Evolutionary conservation across 2,113 vertebrate genomes (phyloP).

Genomic region (Takifugu bimaculatus): DNA sequence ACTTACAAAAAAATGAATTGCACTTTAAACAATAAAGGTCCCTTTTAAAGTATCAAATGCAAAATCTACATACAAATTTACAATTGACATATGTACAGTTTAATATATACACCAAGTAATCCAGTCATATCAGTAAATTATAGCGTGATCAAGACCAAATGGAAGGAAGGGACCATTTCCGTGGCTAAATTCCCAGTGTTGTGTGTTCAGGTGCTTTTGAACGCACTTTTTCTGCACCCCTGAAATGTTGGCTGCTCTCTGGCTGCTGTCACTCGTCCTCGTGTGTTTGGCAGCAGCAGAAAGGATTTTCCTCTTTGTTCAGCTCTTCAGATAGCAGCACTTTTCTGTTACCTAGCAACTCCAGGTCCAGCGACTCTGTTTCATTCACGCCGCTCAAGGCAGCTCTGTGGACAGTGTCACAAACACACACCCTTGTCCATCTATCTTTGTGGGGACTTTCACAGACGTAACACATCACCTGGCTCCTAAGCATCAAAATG

Average conservation of each 20-base stretch:
- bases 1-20: neutral
- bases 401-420: conserved; percentile 31
- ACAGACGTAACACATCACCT: too few relatives aligned
- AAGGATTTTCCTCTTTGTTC: conserved; percentile 55
- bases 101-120: neutral
- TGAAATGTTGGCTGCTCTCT: neutral
- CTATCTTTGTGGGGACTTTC: too few relatives aligned
- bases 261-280: conserved; percentile 32
- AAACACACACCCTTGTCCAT: too few relatives aligned
- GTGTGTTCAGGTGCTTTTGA: too few relatives aligned
- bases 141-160: neutral
- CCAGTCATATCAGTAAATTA: neutral
- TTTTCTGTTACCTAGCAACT: conserved; percentile 72
- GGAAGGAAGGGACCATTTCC: too few relatives aligned
- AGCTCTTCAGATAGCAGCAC: conserved; percentile 40
- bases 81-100: neutral
- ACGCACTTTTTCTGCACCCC: neutral
- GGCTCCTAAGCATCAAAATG: too few relatives aligned
- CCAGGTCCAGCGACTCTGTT: conserved; percentile 37
- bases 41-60: too few relatives aligned
- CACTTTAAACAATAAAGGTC: too few relatives aligned
- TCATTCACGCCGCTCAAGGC: conserved; percentile 28
- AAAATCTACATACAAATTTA: too few relatives aligned
- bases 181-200: too few relatives aligned
- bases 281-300: conserved; percentile 11